A percentile compares a stretch with the other conserved stretches of the same genome.
These are phyloP conservation scores for Helicoverpa assulta DNA, from an alignment of 2,888 invertebrate species.

Conservation along the genomic window DNA sequence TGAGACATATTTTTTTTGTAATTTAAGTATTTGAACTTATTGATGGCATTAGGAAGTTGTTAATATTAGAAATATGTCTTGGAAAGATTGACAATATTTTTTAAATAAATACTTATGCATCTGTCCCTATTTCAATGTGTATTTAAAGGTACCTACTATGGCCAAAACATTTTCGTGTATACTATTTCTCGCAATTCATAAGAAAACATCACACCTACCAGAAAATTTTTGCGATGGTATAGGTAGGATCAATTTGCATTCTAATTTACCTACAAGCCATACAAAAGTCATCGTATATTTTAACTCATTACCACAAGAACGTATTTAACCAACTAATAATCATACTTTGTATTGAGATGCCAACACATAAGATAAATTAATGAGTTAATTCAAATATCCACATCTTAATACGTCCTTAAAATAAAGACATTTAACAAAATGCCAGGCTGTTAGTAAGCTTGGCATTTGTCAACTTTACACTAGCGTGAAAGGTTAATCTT, in stretches of 20 bases:
- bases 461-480: conserved; percentile 34
- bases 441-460: conserved; percentile 35
- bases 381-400: conserved; percentile 40
- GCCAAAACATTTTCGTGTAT: no score
- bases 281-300: conserved; percentile 15
- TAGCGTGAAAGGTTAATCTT: conserved; percentile 42
- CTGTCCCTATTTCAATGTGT: no score
- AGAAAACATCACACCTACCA: no score
- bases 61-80: no score
- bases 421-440: conserved; percentile 57
- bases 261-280: neutral
- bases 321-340: conserved; percentile 24
- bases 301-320: conserved; percentile 7
- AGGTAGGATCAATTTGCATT: no score
- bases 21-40: no score
- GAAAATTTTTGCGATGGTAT: no score
- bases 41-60: no score
- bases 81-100: no score
- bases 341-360: conserved; percentile 38
- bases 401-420: conserved; percentile 23
- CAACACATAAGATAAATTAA: conserved; percentile 37
- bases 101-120: no score
- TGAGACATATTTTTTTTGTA: neutral
- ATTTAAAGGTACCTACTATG: no score
- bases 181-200: no score